Percentiles rank a stretch among this genome's conserved stretches.
These are phyloP conservation scores for Pitangus sulphuratus DNA, from an alignment of 2,797 vertebrate species.

Conservation along the genomic window DNA sequence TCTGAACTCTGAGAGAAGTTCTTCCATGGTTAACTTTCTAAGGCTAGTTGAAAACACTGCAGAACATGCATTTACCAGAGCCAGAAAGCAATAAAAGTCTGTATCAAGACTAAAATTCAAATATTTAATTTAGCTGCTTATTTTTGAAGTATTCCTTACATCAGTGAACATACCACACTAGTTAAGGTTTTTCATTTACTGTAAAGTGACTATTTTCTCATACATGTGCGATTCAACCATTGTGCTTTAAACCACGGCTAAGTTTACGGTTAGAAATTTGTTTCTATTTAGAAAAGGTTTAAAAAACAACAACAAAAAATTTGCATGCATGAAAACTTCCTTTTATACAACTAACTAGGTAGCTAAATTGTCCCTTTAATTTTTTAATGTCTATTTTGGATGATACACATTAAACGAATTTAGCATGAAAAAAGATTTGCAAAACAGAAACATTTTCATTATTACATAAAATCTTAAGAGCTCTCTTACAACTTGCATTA, in stretches of 20 bases:
- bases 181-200: neutral
- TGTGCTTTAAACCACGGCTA: neutral
- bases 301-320: neutral
- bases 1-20: slow-evolving; percentile 8
- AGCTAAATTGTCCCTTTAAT: neutral
- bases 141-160: neutral
- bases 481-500: neutral
- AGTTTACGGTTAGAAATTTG: neutral
- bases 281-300: neutral
- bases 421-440: neutral
- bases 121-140: neutral
- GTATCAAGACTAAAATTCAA: neutral
- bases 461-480: neutral
- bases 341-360: neutral
- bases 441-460: neutral
- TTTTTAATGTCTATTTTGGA: neutral
- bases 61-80: neutral
- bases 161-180: neutral
- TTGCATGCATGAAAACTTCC: neutral
- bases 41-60: neutral
- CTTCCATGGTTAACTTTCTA: neutral
- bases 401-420: neutral
- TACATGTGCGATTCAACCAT: neutral
- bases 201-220: neutral
- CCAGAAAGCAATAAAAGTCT: neutral